A percentile compares a stretch with the other conserved stretches of the same genome.
These are phyloP conservation scores for Zelleria hepariella DNA, from an alignment of 2,888 invertebrate species.

Conservation along the genomic window DNA sequence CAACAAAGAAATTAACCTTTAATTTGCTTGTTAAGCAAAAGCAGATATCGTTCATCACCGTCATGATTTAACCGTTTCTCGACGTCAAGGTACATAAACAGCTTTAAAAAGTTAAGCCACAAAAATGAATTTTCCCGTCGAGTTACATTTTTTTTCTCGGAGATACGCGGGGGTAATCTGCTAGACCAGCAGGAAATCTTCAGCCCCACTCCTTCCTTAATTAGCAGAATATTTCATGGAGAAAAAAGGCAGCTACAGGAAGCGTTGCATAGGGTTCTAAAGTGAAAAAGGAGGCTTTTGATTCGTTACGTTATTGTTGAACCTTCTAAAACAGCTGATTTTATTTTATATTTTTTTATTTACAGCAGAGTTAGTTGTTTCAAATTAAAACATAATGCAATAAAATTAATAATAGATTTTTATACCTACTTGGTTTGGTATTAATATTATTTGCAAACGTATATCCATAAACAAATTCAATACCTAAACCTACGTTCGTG, in stretches of 20 bases:
- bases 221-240: conserved; percentile 60
- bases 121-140: conserved; percentile 40
- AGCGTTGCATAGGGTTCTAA: conserved; percentile 50
- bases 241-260: conserved; percentile 54
- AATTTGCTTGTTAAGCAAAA: background rate
- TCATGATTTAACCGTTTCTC: conserved; percentile 5
- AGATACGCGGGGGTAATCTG: conserved; percentile 56
- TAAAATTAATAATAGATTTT: no score
- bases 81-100: conserved; percentile 16
- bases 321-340: no score
- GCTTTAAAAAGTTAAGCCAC: conserved; percentile 37
- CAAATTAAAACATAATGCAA: no score
- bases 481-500: no score
- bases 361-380: background rate
- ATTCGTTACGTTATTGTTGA: conserved; percentile 14
- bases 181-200: conserved; percentile 62
- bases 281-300: conserved; percentile 28
- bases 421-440: no score
- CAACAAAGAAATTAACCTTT: background rate
- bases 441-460: no score
- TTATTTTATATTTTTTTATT: background rate
- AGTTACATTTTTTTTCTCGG: conserved; percentile 48
- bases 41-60: conserved; percentile 2
- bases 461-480: no score
- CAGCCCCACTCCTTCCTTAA: conserved; percentile 63